Percentiles rank a stretch among this genome's conserved stretches.
Evolutionary conservation across 2,888 invertebrate genomes (phyloP).

Genomic region (Philereme vetulata): DNA sequence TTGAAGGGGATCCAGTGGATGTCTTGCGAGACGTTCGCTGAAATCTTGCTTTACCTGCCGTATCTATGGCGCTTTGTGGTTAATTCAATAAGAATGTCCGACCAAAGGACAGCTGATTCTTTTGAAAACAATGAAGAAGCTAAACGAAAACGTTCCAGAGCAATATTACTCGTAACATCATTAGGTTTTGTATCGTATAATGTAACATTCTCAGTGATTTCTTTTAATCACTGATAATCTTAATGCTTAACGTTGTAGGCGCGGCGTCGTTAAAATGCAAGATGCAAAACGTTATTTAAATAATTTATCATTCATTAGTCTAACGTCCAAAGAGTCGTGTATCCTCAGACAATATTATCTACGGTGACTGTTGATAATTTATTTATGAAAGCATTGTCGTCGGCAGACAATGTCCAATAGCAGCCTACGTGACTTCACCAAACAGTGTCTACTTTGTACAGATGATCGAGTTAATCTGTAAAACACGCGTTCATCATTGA

Average conservation of each 20-base stretch:
- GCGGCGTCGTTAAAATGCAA: conserved; percentile 7
- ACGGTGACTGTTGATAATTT: conserved; percentile 49
- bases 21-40: conserved; percentile 63
- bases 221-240: too few relatives aligned
- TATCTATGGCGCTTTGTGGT: conserved; percentile 35
- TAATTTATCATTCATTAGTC: conserved; percentile 30
- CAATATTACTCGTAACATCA: too few relatives aligned
- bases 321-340: conserved; percentile 36
- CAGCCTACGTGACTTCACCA: conserved; percentile 50
- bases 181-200: too few relatives aligned
- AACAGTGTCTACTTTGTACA: conserved; percentile 26
- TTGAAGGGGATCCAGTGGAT: conserved; percentile 56
- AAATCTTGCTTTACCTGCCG: conserved; percentile 37
- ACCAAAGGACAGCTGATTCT: conserved; percentile 37
- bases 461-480: conserved; percentile 28
- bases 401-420: conserved; percentile 57
- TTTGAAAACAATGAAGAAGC: conserved; percentile 22
- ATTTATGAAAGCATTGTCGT: conserved; percentile 66
- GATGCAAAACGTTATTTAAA: conserved; percentile 17
- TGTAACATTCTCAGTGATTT: too few relatives aligned
- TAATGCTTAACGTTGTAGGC: not conserved
- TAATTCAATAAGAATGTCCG: conserved; percentile 33
- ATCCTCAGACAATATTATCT: conserved; percentile 36
- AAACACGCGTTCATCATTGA: conserved; percentile 40
- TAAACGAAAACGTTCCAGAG: not conserved